Percentiles rank a stretch among this genome's conserved stretches.
phyloP scores from a whole-genome alignment of 2,888 invertebrate species.

The Dryocosmus kuriphilus region DNA sequence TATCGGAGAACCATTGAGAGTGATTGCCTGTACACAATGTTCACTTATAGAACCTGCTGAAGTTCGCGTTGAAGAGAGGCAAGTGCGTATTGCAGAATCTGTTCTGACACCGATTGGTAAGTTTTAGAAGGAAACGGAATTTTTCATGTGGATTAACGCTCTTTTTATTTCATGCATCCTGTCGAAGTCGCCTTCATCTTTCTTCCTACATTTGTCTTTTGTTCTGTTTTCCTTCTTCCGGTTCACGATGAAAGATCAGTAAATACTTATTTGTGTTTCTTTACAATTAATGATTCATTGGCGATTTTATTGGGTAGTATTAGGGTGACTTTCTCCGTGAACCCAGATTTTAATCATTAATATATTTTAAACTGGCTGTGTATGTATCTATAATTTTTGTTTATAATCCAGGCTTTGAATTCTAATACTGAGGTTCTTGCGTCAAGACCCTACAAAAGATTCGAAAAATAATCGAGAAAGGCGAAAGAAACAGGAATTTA shows the following conservation, averaged over 20 bases:
- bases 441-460: no score
- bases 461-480: neutral
- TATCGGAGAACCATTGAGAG: conserved; percentile 78
- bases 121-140: conserved; percentile 44
- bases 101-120: conserved; percentile 88
- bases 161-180: conserved; percentile 26
- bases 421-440: neutral
- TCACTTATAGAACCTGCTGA: conserved; percentile 86
- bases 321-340: neutral
- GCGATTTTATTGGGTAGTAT: neutral
- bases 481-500: neutral
- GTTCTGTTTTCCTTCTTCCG: neutral
- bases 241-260: neutral
- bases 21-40: conserved; percentile 81
- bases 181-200: conserved; percentile 19
- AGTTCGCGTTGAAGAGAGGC: conserved; percentile 85
- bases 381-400: conserved; percentile 2
- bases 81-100: conserved; percentile 87
- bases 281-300: neutral
- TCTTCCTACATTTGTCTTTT: neutral
- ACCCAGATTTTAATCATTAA: conserved; percentile 1
- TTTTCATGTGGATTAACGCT: conserved; percentile 11
- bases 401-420: neutral
- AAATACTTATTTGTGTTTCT: neutral
- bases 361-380: conserved; percentile 14